Evolutionary conservation across 2,888 invertebrate species (phyloP).

Genomic region (Sarcophaga subvicina): DNA sequence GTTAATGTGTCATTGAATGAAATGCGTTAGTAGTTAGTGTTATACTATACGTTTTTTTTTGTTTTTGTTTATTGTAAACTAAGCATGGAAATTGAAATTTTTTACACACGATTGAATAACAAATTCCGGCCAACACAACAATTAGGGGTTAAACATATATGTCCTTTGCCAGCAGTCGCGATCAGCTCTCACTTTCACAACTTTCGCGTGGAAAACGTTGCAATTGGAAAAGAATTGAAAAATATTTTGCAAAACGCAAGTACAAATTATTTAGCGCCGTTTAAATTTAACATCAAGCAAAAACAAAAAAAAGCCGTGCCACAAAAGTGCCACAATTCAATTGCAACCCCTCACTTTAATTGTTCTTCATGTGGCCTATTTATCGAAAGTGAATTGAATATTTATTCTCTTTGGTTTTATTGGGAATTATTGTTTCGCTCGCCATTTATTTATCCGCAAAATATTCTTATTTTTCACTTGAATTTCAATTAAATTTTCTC

Average conservation of each 20-base stretch:
- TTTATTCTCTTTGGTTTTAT: not conserved
- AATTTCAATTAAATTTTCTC: not conserved
- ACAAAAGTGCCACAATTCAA: not conserved
- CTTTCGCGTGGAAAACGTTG: not conserved
- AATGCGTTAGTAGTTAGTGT: too few species aligned
- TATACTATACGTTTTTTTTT: too few species aligned
- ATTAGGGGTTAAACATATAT: slow-evolving; percentile 60
- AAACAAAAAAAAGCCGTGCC: not conserved
- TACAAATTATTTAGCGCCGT: not conserved
- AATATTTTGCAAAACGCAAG: not conserved
- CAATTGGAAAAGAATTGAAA: not conserved
- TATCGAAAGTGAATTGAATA: not conserved
- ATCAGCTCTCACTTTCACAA: not conserved
- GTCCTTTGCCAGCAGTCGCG: not conserved
- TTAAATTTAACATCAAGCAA: not conserved
- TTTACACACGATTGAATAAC: slow-evolving; percentile 33
- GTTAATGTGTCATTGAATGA: not conserved
- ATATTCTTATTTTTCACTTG: not conserved
- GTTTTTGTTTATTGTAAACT: too few species aligned
- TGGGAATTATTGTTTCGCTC: not conserved
- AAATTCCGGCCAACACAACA: slow-evolving; percentile 18
- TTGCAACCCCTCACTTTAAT: not conserved
- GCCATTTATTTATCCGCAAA: not conserved
- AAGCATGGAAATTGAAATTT: slow-evolving; percentile 44
- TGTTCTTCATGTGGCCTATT: not conserved